These are phyloP conservation scores for Cotesia chilonis DNA, from an alignment of 1,140 invertebrate genomes.

Conservation along the genomic window DNA sequence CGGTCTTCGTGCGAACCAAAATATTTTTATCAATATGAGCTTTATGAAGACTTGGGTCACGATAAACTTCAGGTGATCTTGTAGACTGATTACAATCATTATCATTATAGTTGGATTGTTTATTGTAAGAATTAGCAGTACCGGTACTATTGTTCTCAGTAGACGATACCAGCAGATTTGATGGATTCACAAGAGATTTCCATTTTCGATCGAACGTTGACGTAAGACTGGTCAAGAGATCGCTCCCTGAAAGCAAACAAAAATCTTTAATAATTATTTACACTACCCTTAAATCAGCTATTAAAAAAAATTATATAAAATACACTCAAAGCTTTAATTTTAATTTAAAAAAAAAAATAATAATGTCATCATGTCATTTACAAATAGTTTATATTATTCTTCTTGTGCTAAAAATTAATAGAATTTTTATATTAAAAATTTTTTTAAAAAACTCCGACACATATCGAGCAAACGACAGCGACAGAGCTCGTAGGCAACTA, in stretches of 20 bases:
- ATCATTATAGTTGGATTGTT: slow-evolving; percentile 21
- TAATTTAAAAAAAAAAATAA: not conserved
- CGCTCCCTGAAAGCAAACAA: slow-evolving; percentile 68
- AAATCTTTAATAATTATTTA: slow-evolving; percentile 22
- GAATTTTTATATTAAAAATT: slow-evolving; percentile 2
- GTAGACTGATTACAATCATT: slow-evolving; percentile 30
- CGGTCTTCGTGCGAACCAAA: slow-evolving; percentile 49
- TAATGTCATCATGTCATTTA: slow-evolving; percentile 16
- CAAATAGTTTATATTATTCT: slow-evolving; percentile 24
- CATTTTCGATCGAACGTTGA: slow-evolving; percentile 80
- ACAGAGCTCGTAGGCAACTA: slow-evolving; percentile 13
- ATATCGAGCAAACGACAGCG: slow-evolving; percentile 10
- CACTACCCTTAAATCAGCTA: not conserved
- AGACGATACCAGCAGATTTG: slow-evolving; percentile 48
- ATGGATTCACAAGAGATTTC: slow-evolving; percentile 68
- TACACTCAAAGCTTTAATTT: slow-evolving; percentile 38
- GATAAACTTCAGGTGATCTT: slow-evolving; percentile 50
- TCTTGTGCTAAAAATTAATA: slow-evolving; percentile 25
- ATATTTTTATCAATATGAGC: slow-evolving; percentile 51
- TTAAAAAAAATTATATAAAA: slow-evolving; percentile 15
- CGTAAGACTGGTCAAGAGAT: slow-evolving; percentile 75
- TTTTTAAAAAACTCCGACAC: not conserved
- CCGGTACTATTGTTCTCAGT: slow-evolving; percentile 41
- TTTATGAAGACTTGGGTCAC: slow-evolving; percentile 62
- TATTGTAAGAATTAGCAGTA: slow-evolving; percentile 28